Base-by-base conservation (phyloP, 2,113 vertebrate genomes). In the Dromaius novaehollandiae region DNA sequence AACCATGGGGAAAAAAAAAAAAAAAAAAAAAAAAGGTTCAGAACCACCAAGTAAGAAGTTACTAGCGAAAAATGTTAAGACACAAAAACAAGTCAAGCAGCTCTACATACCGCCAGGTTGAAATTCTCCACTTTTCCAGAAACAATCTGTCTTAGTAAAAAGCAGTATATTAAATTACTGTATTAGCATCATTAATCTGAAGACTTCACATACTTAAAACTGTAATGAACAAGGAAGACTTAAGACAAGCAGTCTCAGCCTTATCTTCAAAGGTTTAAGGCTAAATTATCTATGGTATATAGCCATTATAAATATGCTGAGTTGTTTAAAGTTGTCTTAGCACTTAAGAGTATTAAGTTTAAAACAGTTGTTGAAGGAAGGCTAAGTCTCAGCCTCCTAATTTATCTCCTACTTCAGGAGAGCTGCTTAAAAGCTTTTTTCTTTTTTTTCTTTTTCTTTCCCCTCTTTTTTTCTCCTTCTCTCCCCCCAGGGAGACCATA, bases 71-170 rank as follows among this genome's bases (percentile, higher is more conserved):
- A 14, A 42, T 32, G 63, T 16, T 30, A 32, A 19, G 38, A 34
- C 36, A 65, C n/a, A 55, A 55, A 53, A 75, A 76, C 13, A 38
- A 28, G n/a, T 12, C 15, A 26, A 51, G 36, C 15, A 50, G 21
- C 24, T 26, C 34, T 13, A 26, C 6, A 12, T 55, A 38, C 42
- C 6, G 22, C 24, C 38, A 56, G 14, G 38, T 28, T 74, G 70
- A 40, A 55, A 68, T 11, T n/a, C 22, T 56, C 24, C 24, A 44
- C 51, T 68, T 40, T 26, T 34, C 51, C 64, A 46, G 34, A 26
- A 55, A 55, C 61, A 94, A 95, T 95, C 90, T 88, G 91, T 50
- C 66, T 93, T 96, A 94, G 95, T 88, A 88, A 90, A 90, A 85
- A 56, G 20, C 46, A 95, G n/a, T 11, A 13, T 8, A 26, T 51